Conservation (phyloP, 35 echinoderm and acorn worm genomes). For the Eucidaris tribuloides region DNA sequence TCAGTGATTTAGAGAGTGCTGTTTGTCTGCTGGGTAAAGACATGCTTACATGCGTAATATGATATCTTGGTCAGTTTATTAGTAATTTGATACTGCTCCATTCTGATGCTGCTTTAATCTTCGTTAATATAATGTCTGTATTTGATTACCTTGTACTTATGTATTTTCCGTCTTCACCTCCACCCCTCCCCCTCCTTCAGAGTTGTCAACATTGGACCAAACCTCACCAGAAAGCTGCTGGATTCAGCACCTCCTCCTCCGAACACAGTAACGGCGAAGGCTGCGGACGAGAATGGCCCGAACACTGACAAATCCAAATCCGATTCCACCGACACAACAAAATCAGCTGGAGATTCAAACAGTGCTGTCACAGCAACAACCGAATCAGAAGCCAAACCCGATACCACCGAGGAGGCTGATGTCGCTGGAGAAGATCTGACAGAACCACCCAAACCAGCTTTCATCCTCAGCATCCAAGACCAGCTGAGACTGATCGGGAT, state of each 20-base stretch:
- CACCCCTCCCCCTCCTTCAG: neutral
- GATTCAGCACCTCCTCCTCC: neutral
- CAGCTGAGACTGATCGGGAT: constrained; percentile 70
- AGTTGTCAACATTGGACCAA: constrained; percentile 75
- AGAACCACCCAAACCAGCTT: neutral
- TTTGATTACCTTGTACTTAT: too few species aligned
- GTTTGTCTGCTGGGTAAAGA: too few species aligned
- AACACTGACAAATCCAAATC: neutral
- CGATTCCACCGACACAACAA: neutral
- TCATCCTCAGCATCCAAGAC: constrained; percentile 40
- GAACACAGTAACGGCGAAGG: neutral
- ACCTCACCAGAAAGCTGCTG: constrained; percentile 63
- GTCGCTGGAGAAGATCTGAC: neutral
- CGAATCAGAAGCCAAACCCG: neutral
- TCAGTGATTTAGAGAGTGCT: too few species aligned
- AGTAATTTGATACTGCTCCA: too few species aligned
- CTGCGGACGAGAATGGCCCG: neutral
- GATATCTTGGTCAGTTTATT: too few species aligned
- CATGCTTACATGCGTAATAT: too few species aligned
- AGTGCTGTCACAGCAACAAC: too few species aligned
- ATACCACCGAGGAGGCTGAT: neutral
- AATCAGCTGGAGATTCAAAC: neutral
- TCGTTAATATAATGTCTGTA: too few species aligned
- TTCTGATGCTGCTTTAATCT: too few species aligned
- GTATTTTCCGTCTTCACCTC: too few species aligned